phyloP scores from a whole-genome alignment of 23 tunicate species.

The Ascidia mentula region DNA sequence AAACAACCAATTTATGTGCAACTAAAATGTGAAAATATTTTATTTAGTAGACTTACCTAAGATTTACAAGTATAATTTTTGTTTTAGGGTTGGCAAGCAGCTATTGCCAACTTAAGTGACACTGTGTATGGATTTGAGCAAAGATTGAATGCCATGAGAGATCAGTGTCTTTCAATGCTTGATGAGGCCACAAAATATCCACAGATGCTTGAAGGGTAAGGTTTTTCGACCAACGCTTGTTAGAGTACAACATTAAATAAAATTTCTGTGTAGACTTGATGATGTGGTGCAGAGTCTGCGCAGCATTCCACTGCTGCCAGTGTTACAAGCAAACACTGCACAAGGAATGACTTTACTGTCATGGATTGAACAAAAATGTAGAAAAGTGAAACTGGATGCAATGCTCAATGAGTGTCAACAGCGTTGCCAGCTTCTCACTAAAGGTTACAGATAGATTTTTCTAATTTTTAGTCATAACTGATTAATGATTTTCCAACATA shows the following conservation, averaged over 20 bases:
- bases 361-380: slow-evolving; percentile 71
- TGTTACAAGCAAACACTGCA: slow-evolving; percentile 1
- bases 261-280: slow-evolving; percentile 29
- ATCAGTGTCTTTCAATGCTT: slow-evolving; percentile 38
- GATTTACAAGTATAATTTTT: neutral
- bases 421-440: slow-evolving; percentile 13
- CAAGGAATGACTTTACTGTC: slow-evolving; percentile 28
- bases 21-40: neutral
- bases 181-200: slow-evolving; percentile 1
- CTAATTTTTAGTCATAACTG: no score
- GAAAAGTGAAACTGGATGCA: slow-evolving; percentile 31
- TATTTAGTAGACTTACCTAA: neutral
- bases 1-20: neutral
- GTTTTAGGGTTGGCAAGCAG: slow-evolving; percentile 88
- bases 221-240: neutral
- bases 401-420: slow-evolving; percentile 51
- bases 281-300: slow-evolving; percentile 32
- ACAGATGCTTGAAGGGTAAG: slow-evolving; percentile 49
- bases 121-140: slow-evolving; percentile 39
- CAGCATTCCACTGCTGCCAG: slow-evolving; percentile 40
- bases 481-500: no score
- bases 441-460: slow-evolving; percentile 36
- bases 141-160: slow-evolving; percentile 23
- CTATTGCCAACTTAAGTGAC: slow-evolving; percentile 42
- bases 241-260: neutral